Conservation (phyloP, 1,140 invertebrate genomes). For the Apolygus lucorum region DNA sequence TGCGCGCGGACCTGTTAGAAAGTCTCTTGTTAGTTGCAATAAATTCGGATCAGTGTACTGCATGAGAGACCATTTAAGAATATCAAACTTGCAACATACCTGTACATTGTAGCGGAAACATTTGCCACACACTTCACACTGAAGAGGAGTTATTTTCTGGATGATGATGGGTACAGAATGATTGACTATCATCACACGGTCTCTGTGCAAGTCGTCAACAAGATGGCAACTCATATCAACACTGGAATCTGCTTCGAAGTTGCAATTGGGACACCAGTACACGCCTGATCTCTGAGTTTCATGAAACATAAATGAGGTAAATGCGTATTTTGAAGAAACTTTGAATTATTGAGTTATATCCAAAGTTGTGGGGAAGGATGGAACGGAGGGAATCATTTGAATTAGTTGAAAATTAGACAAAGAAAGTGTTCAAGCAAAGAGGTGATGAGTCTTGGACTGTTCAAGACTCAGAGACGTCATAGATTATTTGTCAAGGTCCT, state of each 20-base stretch:
- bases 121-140: slow-evolving; percentile 50
- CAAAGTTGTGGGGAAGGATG: no score
- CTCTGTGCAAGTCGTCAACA: slow-evolving; percentile 52
- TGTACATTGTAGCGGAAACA: slow-evolving; percentile 61
- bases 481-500: no score
- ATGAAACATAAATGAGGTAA: no score
- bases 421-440: no score
- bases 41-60: background rate
- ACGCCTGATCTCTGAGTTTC: slow-evolving; percentile 45
- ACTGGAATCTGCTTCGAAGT: slow-evolving; percentile 56
- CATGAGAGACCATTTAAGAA: background rate
- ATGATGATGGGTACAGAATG: slow-evolving; percentile 71
- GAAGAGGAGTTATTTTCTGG: slow-evolving; percentile 46
- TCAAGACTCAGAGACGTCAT: no score
- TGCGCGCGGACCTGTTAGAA: slow-evolving; percentile 52
- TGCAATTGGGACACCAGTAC: slow-evolving; percentile 67
- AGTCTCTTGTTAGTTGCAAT: background rate
- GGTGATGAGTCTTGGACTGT: no score
- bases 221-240: slow-evolving; percentile 61
- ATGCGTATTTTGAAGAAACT: no score
- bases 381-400: no score
- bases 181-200: slow-evolving; percentile 62
- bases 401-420: no score
- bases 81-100: slow-evolving; percentile 48
- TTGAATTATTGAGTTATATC: no score